These are phyloP conservation scores for Keiferia lycopersicella DNA, from an alignment of 2,888 invertebrate species.

Conservation along the genomic window DNA sequence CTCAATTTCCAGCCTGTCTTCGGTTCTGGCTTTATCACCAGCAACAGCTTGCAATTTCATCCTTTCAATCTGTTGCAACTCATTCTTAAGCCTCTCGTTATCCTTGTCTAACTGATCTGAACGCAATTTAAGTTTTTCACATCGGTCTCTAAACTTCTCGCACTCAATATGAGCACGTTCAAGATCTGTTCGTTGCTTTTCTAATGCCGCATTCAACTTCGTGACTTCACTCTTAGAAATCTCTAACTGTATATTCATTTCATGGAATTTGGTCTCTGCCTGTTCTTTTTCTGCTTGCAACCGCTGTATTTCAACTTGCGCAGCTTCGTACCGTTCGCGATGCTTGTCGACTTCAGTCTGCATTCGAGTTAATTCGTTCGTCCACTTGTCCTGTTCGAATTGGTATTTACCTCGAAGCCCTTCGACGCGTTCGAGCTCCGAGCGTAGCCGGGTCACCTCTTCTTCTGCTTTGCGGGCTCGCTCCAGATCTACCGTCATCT, in stretches of 20 bases:
- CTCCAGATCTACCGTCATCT: conserved; percentile 89
- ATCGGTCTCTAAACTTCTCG: conserved; percentile 92
- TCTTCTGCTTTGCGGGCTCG: conserved; percentile 86
- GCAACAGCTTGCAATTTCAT: conserved; percentile 85
- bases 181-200: conserved; percentile 89
- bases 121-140: conserved; percentile 90
- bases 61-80: conserved; percentile 86
- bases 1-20: conserved; percentile 90
- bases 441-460: conserved; percentile 83
- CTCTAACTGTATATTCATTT: conserved; percentile 90
- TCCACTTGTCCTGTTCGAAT: conserved; percentile 81
- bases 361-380: conserved; percentile 86
- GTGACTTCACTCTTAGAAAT: conserved; percentile 89
- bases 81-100: conserved; percentile 74
- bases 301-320: conserved; percentile 88
- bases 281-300: conserved; percentile 83
- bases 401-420: conserved; percentile 84
- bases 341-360: conserved; percentile 87
- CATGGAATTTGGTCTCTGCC: conserved; percentile 87
- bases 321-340: conserved; percentile 87
- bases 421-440: conserved; percentile 88
- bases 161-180: conserved; percentile 93
- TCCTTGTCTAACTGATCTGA: conserved; percentile 86
- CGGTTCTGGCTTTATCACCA: conserved; percentile 84
- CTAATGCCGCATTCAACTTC: conserved; percentile 87